Percentiles rank a stretch among this genome's conserved stretches.
Evolutionary conservation across 2,797 vertebrate species (phyloP).

Genomic region (Eulemur albifrons): DNA sequence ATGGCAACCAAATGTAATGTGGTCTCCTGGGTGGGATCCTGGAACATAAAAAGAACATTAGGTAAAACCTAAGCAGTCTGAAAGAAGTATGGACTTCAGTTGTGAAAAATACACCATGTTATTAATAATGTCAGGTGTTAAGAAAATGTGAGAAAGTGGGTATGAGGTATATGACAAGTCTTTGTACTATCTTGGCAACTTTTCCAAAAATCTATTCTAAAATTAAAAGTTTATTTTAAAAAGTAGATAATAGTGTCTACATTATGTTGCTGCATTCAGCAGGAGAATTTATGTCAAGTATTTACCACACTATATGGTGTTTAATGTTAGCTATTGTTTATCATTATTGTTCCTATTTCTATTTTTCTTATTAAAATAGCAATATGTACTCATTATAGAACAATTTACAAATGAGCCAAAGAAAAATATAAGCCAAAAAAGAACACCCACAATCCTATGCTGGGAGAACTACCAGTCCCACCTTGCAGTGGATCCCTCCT

Average conservation of each 20-base stretch:
- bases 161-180: background rate
- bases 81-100: background rate
- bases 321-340: background rate
- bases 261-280: background rate
- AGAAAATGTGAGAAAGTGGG: background rate
- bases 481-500: background rate
- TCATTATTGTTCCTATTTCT: background rate
- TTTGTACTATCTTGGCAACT: background rate
- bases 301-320: background rate
- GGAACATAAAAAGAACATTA: background rate
- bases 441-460: background rate
- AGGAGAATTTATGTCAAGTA: background rate
- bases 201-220: background rate
- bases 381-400: background rate
- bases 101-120: too few relatives aligned
- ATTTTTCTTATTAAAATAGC: constrained; percentile 36
- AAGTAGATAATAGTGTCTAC: background rate
- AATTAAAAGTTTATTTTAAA: background rate
- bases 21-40: background rate
- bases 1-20: too few relatives aligned
- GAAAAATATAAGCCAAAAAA: background rate
- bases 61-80: background rate
- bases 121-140: background rate
- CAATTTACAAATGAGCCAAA: background rate
- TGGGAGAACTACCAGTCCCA: background rate